phyloP scores from a whole-genome alignment of 2,797 vertebrate genomes.

The Falco naumanni region DNA sequence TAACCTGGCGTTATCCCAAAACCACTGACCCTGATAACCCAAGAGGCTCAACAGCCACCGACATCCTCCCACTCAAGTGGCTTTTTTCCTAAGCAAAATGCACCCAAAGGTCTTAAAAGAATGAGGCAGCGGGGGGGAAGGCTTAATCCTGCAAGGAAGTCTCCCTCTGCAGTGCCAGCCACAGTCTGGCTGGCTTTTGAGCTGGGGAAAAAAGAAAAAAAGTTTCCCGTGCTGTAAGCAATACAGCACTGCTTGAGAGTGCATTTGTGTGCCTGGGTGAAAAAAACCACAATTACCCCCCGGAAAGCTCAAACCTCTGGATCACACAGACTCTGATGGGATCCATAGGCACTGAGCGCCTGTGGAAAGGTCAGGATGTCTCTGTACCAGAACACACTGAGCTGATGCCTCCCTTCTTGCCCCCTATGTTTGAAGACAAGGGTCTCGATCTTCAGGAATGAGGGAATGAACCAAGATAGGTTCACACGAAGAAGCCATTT shows the following conservation, averaged over 20 bases:
- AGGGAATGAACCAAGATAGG: neutral
- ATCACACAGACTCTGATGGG: fast-evolving
- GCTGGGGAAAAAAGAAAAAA: neutral
- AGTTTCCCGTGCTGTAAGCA: too few relatives aligned
- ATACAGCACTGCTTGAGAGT: fast-evolving
- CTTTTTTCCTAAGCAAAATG: neutral
- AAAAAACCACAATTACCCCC: neutral
- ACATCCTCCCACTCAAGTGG: neutral
- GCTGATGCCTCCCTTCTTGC: neutral
- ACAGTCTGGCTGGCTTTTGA: neutral
- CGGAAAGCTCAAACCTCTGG: neutral
- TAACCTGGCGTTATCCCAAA: neutral
- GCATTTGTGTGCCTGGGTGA: neutral
- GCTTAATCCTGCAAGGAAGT: neutral
- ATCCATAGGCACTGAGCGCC: neutral
- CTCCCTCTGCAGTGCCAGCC: neutral
- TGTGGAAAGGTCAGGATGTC: neutral
- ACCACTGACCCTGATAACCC: neutral
- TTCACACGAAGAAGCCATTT: neutral
- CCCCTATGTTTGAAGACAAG: neutral
- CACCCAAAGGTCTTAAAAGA: neutral
- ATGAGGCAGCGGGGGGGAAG: neutral
- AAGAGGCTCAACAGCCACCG: neutral
- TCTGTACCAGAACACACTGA: neutral
- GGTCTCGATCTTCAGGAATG: neutral